Evolutionary conservation across 2,797 vertebrate species (phyloP), one percentile per base, ranked within the genome.

Genomic region (Falco novaeseelandiae): DNA sequence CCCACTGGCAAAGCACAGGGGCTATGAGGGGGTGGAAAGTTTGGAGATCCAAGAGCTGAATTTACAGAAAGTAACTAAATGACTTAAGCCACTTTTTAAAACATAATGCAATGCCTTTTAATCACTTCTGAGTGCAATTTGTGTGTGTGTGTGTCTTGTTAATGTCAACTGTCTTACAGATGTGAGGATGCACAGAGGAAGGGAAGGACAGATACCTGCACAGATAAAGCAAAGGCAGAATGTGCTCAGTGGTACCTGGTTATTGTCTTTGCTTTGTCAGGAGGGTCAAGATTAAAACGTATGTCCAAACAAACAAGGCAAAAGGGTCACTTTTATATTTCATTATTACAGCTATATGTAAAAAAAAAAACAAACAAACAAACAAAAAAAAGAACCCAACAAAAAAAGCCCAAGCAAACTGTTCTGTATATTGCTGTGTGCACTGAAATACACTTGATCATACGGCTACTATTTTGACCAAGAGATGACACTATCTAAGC

Each of bases 81-180:
- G 7, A n/a, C 14, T 21, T 1, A 3, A 17, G 13, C 6, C 1
- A 1, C 29, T 27, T 18, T 49, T 29, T 2, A 34, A 70, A 78
- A 18, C 26, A 12, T 4, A 2, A 2, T 2, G 4, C n/a, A 55
- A 12, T 2, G 10, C 29, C 36, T 42, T 42, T 21, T 8, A 3
- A 7, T 25, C 14, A 0, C n/a, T 29, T 4, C 46, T 3, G 5
- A 62, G 55, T 21, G 19, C 6, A 2, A 0, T 11, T 32, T 26
- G 40, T 42, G 40, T 42, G 40, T 1, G 42, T 44, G 16, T 44
- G 42, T 3, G 49, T 3, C 26, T 0, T 26, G 67, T 1, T 51
- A 20, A 2, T 4, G 55, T 26, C 69, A 16, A 1, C 69, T 2
- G 10, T 11, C 34, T 11, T n/a, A 29, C n/a, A 32, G 59, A 6